phyloP scores from a whole-genome alignment of 2,888 invertebrate genomes.

The Tiphia femorata region DNA sequence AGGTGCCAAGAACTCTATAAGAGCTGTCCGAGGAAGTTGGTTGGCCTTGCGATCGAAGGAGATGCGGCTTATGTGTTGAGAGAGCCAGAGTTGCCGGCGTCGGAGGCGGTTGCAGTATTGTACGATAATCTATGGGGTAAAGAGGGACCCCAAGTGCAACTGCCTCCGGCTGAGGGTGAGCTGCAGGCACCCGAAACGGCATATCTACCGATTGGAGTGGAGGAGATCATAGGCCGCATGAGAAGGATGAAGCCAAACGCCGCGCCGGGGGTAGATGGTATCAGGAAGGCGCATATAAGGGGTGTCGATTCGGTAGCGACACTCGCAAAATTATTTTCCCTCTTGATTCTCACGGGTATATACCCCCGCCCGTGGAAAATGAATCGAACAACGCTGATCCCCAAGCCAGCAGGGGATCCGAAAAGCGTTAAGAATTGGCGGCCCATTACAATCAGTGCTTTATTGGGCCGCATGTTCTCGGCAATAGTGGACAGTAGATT shows the following conservation, averaged over 20 bases:
- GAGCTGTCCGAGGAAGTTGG: background rate
- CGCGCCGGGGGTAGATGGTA: conserved; percentile 43
- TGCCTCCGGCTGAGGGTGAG: conserved; percentile 33
- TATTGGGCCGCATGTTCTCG: background rate
- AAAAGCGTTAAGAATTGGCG: background rate
- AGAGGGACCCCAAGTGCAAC: background rate
- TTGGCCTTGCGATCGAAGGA: background rate
- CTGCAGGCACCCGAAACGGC: conserved; percentile 9
- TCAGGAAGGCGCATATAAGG: conserved; percentile 22
- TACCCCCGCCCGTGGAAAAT: conserved; percentile 3
- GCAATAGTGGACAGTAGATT: background rate
- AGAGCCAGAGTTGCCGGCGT: background rate
- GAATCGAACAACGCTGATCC: background rate
- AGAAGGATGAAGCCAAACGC: conserved; percentile 4
- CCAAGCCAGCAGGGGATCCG: conserved; percentile 8
- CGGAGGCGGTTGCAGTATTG: conserved; percentile 31
- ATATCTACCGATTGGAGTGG: background rate
- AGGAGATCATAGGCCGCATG: background rate
- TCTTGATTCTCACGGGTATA: background rate
- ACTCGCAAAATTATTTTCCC: background rate
- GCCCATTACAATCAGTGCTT: background rate
- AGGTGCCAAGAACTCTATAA: background rate
- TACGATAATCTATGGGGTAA: conserved; percentile 44
- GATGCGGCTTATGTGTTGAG: background rate
- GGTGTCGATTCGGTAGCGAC: background rate